Evolutionary conservation across 2,888 invertebrate species (phyloP).

Genomic region (Temnothorax rugatulus): DNA sequence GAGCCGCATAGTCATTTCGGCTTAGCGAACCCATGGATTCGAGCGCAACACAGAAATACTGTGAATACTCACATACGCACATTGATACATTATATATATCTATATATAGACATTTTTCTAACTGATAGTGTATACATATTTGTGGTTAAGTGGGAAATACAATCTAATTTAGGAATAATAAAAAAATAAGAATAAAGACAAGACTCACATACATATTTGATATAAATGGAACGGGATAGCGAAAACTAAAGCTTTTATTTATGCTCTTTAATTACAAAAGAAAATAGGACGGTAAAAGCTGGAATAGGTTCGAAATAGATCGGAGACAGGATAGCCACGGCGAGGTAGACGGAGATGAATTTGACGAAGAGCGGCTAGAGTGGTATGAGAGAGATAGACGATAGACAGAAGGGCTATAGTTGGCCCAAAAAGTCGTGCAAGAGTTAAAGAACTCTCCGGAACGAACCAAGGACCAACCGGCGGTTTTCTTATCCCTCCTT

Average conservation of each 20-base stretch:
- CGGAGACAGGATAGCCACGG: conserved; percentile 63
- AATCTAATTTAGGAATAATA: neutral
- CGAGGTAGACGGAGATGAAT: conserved; percentile 13
- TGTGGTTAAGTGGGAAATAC: neutral
- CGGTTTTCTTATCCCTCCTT: conserved; percentile 75
- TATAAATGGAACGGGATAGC: no score
- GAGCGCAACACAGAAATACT: neutral
- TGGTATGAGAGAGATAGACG: conserved; percentile 68
- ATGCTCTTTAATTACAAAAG: neutral
- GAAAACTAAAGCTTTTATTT: neutral
- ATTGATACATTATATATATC: neutral
- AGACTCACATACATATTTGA: neutral
- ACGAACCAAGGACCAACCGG: conserved; percentile 73
- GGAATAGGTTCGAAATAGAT: conserved; percentile 42
- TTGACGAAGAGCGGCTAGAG: conserved; percentile 48
- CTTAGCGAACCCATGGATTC: neutral
- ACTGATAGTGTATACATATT: neutral
- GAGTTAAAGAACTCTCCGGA: conserved; percentile 72
- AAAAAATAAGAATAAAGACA: neutral
- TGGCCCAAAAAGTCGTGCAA: conserved; percentile 74
- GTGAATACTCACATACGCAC: neutral
- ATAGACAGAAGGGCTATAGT: conserved; percentile 64
- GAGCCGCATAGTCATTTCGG: conserved; percentile 33
- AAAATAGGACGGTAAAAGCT: conserved; percentile 56
- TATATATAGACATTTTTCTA: neutral